phyloP scores from a whole-genome alignment of 2,888 invertebrate genomes.

The Acanthosepion pharaonis region DNA sequence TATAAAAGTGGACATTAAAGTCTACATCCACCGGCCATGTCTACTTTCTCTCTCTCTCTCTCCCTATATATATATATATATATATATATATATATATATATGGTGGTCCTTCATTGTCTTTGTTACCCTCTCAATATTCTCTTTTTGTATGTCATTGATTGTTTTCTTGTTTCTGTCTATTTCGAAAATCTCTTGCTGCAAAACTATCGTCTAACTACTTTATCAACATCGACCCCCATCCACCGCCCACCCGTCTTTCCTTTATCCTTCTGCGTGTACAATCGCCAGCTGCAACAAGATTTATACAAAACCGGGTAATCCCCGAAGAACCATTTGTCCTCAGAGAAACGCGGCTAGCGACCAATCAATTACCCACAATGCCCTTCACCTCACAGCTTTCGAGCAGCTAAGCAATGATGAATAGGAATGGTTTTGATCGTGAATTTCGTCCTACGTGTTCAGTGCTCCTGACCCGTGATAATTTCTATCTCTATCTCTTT shows the following conservation, averaged over 20 bases:
- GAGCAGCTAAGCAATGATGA: background rate
- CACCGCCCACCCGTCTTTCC: background rate
- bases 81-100: too few species aligned
- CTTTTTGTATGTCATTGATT: background rate
- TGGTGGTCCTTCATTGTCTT: background rate
- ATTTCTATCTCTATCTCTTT: too few species aligned
- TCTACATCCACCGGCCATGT: too few species aligned
- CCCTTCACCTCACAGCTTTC: background rate
- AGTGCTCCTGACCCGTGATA: too few species aligned
- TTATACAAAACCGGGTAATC: background rate
- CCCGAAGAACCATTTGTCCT: background rate
- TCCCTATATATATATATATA: too few species aligned
- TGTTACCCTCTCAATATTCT: too few species aligned
- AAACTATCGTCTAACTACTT: background rate
- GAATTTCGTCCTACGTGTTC: too few species aligned
- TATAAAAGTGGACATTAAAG: too few species aligned
- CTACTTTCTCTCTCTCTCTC: too few species aligned
- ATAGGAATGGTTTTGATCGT: background rate
- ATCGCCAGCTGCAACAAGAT: conserved; percentile 22
- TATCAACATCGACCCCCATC: background rate
- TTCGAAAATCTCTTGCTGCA: background rate
- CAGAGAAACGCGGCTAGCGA: background rate
- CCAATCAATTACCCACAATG: conserved; percentile 9
- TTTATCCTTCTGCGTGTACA: background rate
- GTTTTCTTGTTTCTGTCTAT: background rate